These are phyloP conservation scores for Diadema setosum DNA, from an alignment of 35 echinoderm and acorn worm genomes.

Conservation along the genomic window DNA sequence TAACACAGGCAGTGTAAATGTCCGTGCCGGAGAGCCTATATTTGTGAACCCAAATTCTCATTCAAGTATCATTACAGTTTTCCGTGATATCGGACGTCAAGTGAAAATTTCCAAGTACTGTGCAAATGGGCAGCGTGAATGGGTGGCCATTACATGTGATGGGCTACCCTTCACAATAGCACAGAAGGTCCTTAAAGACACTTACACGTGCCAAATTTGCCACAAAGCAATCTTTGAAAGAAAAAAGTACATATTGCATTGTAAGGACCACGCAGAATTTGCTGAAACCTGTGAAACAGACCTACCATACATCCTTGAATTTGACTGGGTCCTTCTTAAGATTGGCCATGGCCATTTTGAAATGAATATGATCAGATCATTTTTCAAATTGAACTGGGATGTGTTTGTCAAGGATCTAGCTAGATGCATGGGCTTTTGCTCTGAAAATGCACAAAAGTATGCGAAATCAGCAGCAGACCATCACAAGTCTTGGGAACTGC, in stretches of 20 bases:
- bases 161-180: neutral
- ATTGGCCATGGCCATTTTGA: conserved; percentile 18
- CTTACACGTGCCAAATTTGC: neutral
- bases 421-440: conserved; percentile 14
- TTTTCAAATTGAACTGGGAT: conserved; percentile 46
- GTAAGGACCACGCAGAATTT: neutral
- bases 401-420: conserved; percentile 31
- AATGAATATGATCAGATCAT: conserved; percentile 69
- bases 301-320: neutral
- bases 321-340: conserved; percentile 53
- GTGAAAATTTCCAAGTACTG: neutral
- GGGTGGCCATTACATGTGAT: conserved; percentile 23
- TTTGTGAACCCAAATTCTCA: conserved; percentile 42
- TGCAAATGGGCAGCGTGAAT: neutral
- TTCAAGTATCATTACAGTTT: neutral
- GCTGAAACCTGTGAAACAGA: neutral
- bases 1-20: too few species aligned
- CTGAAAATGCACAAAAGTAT: conserved; percentile 41
- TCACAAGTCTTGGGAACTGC: conserved; percentile 39
- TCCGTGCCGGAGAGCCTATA: neutral
- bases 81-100: conserved; percentile 9
- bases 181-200: neutral
- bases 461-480: conserved; percentile 32
- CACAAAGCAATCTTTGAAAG: neutral
- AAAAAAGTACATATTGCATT: neutral